Evolutionary conservation across 2,797 vertebrate species (phyloP), one percentile per base, ranked within the genome.

Genomic region (Jordanella pulchra): DNA sequence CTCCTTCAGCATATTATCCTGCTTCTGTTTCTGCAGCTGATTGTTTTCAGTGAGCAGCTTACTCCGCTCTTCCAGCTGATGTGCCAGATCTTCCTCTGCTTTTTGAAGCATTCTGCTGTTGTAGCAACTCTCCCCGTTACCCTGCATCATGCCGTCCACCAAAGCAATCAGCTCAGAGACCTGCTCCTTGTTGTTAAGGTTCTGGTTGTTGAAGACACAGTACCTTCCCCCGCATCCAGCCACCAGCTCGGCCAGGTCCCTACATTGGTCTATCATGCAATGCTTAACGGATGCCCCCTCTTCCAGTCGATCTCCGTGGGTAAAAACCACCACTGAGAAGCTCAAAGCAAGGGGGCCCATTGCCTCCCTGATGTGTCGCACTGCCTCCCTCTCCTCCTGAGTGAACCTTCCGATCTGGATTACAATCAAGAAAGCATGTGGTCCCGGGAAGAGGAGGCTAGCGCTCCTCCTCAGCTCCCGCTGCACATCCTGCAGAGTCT

Each of bases 301-400:
- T 25, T 83, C 86, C 47, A 92, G 79, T 32, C 74, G 76, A 69
- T 93, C 91, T 76, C 88, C 91, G 2, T 89, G 85, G 25, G 91
- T 91, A 48, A 93, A 93, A 74, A 91, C 80, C 58, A 92, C 85
- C 71, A 91, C 82, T 0, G 85, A 85, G 72, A 88, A 91, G 4
- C 15, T 76, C 67, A 91, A 71, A 58, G 77, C 85, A 1, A 79
- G 60, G 18, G 79, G 64, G 6, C 89, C 92, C 72, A 92, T 78
- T 12, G 83, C 82, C 56, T 84, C 69, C 75, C 87, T 89, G 47
- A 91, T 86, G 35, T 82, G 81, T 12, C 50, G 58, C 66, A 89
- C 27, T 0, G 11, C 81, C 32, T 87, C 86, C 58, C 65, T 89
- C 69, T 90, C 86, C 71, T 89, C 86, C 76, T 71, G 71, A 47